Evolutionary conservation across 2,888 invertebrate species (phyloP), one percentile per base, ranked within the genome.

Genomic region (Chrysolina americana): DNA sequence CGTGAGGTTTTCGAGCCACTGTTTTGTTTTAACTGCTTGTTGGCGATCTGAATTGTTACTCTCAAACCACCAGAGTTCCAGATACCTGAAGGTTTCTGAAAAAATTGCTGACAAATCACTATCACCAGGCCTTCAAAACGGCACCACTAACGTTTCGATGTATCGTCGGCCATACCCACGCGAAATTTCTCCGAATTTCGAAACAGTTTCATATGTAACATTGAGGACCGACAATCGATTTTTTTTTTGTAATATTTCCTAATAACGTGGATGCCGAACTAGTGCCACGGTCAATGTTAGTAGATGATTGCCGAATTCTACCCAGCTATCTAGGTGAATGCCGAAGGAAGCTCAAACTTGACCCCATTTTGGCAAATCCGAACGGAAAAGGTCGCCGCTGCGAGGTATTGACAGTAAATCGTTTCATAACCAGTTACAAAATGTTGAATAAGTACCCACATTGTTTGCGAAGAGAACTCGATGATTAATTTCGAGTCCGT

Each of bases 311-410:
- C 68, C 76, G 68, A 75, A 73, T 77, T 76, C 70, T 74, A 21
- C 19, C 41, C 53, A 68, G 28, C n/a, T 23, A 59, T 59, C 71
- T 79, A 72, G 78, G 75, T 73, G 75, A 77, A 78, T 76, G 78
- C 72, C 71, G 75, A 78, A 78, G 78, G 77, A 79, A 76, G 77
- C 71, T 41, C 79, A 79, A 78, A 80, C 80, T 80, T 80, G 80
- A 80, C 81, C 79, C 64, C 64, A 68, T 71, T 76, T 71, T 47
- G 48, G 23, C n/a, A 19, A 17, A 65, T 44, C 44, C 63, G 44
- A 50, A 21, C 41, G n/a, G 17, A n/a, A 53, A 68, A 68, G 53
- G 68, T 68, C 50, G 41, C 36, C 23, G 50, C 28, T 5, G 28
- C 13, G 21, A n/a, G 36, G 59, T 59, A 59, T 59, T 28, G 59